These are phyloP conservation scores for Arbacia lixula DNA, from an alignment of 53 echinoderm and acorn worm genomes.

Conservation along the genomic window DNA sequence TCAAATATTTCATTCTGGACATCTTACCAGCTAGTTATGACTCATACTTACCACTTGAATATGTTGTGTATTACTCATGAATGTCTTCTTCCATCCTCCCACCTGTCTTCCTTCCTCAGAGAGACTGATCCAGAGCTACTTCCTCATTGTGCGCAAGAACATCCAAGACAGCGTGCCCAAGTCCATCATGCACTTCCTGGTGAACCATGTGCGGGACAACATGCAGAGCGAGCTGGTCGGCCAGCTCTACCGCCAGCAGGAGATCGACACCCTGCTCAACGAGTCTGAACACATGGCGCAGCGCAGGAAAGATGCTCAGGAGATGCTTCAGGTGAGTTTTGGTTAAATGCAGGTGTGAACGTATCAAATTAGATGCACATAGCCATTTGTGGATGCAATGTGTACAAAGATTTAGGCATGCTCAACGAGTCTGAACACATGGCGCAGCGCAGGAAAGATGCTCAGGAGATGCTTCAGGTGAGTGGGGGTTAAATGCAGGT, in stretches of 20 bases:
- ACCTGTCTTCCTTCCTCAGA: too few relatives aligned
- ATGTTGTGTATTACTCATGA: too few relatives aligned
- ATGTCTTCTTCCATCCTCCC: too few relatives aligned
- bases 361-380: too few relatives aligned
- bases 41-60: not conserved
- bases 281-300: slow-evolving; percentile 98
- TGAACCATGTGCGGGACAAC: slow-evolving; percentile 91
- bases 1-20: too few relatives aligned
- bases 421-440: slow-evolving; percentile 97
- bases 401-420: too few relatives aligned
- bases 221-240: slow-evolving; percentile 98
- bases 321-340: slow-evolving; percentile 88
- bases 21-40: too few relatives aligned
- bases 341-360: too few relatives aligned
- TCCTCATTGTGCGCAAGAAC: slow-evolving; percentile 98
- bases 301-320: slow-evolving; percentile 94
- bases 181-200: slow-evolving; percentile 99
- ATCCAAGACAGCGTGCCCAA: slow-evolving; percentile 99
- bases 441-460: slow-evolving; percentile 95
- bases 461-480: slow-evolving; percentile 95
- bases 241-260: slow-evolving; percentile 91
- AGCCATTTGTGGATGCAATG: too few relatives aligned
- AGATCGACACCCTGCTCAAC: slow-evolving; percentile 81
- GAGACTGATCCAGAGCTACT: slow-evolving; percentile 92
- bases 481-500: too few relatives aligned